phyloP scores from a whole-genome alignment of 2,888 invertebrate genomes.

The Sisyra terminalis region DNA sequence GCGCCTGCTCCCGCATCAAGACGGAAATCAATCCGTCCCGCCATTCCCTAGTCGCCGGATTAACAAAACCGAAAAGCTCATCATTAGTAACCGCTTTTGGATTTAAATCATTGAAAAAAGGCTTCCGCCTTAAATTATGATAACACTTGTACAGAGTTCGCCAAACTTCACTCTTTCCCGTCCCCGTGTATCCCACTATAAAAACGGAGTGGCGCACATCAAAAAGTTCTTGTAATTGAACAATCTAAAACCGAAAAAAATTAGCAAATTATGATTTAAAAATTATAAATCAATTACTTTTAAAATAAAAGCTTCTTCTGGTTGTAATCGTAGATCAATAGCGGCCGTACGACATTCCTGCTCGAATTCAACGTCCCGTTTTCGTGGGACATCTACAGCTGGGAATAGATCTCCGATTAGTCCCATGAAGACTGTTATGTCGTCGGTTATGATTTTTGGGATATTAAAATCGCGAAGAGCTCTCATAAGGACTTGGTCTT shows the following conservation, averaged over 20 bases:
- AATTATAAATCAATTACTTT: slow-evolving; percentile 32
- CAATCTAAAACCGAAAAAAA: slow-evolving; percentile 37
- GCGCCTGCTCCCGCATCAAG: slow-evolving; percentile 86
- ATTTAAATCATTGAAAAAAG: slow-evolving; percentile 77
- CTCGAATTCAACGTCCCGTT: slow-evolving; percentile 73
- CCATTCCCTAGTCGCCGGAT: slow-evolving; percentile 88
- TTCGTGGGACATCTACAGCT: slow-evolving; percentile 79
- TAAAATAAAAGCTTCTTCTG: slow-evolving; percentile 76
- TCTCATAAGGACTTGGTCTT: slow-evolving; percentile 89
- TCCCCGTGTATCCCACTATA: slow-evolving; percentile 71
- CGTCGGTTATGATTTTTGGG: slow-evolving; percentile 88
- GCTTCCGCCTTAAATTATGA: slow-evolving; percentile 62
- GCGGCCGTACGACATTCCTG: slow-evolving; percentile 60
- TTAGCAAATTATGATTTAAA: too few relatives aligned
- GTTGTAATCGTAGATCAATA: slow-evolving; percentile 68
- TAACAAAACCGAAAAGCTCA: slow-evolving; percentile 87
- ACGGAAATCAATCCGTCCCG: slow-evolving; percentile 78
- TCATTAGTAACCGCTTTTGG: slow-evolving; percentile 94
- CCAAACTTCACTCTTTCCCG: slow-evolving; percentile 89
- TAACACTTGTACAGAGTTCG: slow-evolving; percentile 76
- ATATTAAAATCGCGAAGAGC: slow-evolving; percentile 88
- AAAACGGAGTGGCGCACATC: slow-evolving; percentile 91
- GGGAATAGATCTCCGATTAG: slow-evolving; percentile 88
- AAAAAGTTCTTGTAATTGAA: slow-evolving; percentile 82
- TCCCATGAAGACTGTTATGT: slow-evolving; percentile 84